Percentiles rank a stretch among this genome's conserved stretches.
phyloP scores from a whole-genome alignment of 2,113 vertebrate species.

The Mesitornis unicolor region DNA sequence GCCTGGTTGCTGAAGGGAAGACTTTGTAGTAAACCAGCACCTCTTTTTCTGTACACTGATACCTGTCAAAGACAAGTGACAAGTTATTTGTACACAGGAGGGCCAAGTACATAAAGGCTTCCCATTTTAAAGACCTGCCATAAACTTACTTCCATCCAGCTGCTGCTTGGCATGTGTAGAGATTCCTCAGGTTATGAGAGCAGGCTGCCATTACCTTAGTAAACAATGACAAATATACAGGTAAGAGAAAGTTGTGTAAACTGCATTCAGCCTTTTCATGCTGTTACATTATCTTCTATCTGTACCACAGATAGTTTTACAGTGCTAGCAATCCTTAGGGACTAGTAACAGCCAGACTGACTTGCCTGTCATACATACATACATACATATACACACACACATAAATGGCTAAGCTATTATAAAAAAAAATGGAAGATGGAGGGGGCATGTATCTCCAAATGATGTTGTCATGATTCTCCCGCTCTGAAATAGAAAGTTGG shows the following conservation, averaged over 20 bases:
- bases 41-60: slow-evolving; percentile 85
- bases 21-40: slow-evolving; percentile 87
- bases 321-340: no score
- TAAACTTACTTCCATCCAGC: slow-evolving; percentile 89
- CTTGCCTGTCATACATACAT: no score
- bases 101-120: neutral
- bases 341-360: neutral
- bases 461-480: neutral
- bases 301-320: neutral
- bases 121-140: neutral
- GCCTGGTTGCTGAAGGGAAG: slow-evolving; percentile 81
- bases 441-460: neutral
- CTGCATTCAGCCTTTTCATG: neutral
- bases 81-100: neutral
- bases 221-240: neutral
- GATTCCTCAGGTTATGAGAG: slow-evolving; percentile 81
- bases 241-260: neutral
- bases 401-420: neutral
- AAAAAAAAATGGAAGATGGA: neutral
- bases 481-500: neutral
- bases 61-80: slow-evolving; percentile 64
- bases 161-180: slow-evolving; percentile 77
- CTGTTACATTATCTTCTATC: neutral
- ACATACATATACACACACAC: no score
- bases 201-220: slow-evolving; percentile 87